Base-by-base conservation (phyloP, 2,797 vertebrate species). In the Hapalemur alaotrensis region DNA sequence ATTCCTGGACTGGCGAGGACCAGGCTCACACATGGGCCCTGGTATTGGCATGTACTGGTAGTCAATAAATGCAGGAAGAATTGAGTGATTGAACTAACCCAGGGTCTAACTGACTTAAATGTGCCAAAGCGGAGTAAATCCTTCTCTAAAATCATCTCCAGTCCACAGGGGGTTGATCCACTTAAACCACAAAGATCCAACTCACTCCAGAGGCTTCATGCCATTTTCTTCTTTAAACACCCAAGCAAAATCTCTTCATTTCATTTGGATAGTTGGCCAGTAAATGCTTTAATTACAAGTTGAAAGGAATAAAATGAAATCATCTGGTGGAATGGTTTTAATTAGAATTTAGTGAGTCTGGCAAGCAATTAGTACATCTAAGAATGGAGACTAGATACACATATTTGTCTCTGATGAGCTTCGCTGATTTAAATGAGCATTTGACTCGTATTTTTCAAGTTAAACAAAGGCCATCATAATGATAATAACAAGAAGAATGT, bases 251-350 rank as follows among this genome's bases (percentile, higher is more conserved):
- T 69, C 86, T 84, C 75, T 89, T 88, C 15, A 35, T 65, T 95
- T 95, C 89, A 73, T 96, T 96, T 84, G 43, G 84, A 79, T 65
- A 97, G 93, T 65, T 96, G 32, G 63, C 91, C 95, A 96, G 96
- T 79, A 97, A 97, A 83, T 0, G 23, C 87, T 97, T 98, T 97
- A 96, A 98, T 98, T 98, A 96, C 90, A 78, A 91, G 95, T 96
- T 98, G 97, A 93, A 98, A 96, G 93, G 85, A 97, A 97, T 97
- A 95, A 97, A 98, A 98, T 97, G 98, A 97, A 97, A 98, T 98
- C 97, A 97, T 94, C 80, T 88, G 89, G 89, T 89, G 61, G 91
- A 95, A 95, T 98, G 96, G 79, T 97, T 98, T 98, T 98, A 98
- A 98, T 98, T 98, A 97, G 96, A 98, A 96, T 96, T 97, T 97